phyloP scores from a whole-genome alignment of 2,113 vertebrate genomes.

The Misgurnus anguillicaudatus region DNA sequence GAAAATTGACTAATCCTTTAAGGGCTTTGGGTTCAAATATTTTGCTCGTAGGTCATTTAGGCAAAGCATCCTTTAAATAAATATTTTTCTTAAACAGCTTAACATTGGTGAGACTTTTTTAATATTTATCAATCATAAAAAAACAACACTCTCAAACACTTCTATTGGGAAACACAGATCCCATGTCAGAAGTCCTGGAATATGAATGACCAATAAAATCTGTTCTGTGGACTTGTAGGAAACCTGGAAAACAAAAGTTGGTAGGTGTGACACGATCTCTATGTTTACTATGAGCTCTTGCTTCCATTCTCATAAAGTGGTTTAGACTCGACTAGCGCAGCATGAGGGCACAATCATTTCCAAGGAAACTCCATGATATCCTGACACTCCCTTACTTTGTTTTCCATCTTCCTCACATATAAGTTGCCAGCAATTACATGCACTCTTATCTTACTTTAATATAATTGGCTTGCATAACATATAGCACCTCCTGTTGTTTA shows the following conservation, averaged over 20 bases:
- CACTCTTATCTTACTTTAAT: not conserved
- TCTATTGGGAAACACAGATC: not conserved
- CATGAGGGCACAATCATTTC: not conserved
- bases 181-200: not conserved
- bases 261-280: not conserved
- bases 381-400: not conserved
- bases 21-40: no score
- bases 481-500: not conserved
- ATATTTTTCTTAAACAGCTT: no score
- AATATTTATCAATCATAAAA: no score
- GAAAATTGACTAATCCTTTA: no score
- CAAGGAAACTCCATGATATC: not conserved
- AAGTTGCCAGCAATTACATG: not conserved
- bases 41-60: no score
- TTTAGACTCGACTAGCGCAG: not conserved
- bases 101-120: no score
- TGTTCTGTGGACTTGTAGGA: not conserved
- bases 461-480: constrained; percentile 11
- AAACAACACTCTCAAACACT: no score
- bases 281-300: not conserved
- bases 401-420: not conserved
- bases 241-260: constrained; percentile 11
- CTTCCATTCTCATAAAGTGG: not conserved
- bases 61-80: no score
- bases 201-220: not conserved